Evolutionary conservation across 64 coral and sea anemone genomes (phyloP).

Genomic region (Hydrozoanthus tunicans): DNA sequence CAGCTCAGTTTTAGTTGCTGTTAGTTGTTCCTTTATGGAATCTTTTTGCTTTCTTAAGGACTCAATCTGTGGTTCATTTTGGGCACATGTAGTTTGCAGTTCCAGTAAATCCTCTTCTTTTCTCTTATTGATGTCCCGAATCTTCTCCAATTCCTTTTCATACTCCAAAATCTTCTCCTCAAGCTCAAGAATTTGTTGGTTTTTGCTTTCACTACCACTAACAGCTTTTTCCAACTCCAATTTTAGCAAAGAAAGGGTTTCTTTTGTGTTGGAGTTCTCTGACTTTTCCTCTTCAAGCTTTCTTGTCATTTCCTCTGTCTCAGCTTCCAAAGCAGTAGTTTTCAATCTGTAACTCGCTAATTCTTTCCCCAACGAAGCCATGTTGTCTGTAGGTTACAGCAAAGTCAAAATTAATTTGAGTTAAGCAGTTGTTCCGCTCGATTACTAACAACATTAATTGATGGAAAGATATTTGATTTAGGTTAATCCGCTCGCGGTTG

Average conservation of each 20-base stretch:
- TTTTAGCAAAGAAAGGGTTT: not conserved
- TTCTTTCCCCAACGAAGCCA: conserved; percentile 6
- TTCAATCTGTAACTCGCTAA: not conserved
- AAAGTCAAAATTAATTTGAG: too few species aligned
- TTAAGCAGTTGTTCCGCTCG: too few species aligned
- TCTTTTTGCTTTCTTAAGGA: conserved; percentile 7
- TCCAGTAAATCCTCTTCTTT: conserved; percentile 10
- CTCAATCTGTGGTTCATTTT: conserved; percentile 30
- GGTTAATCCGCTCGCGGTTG: too few species aligned
- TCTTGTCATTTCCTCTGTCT: not conserved
- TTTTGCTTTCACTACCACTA: not conserved
- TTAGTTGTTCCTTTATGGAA: not conserved
- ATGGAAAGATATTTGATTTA: too few species aligned
- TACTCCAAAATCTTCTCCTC: conserved; percentile 5
- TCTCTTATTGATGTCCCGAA: not conserved
- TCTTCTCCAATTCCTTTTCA: not conserved
- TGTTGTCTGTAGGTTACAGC: not conserved
- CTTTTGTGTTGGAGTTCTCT: conserved; percentile 1
- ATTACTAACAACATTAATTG: too few species aligned
- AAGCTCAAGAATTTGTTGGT: not conserved
- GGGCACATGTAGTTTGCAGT: not conserved
- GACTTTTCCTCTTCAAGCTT: conserved; percentile 11
- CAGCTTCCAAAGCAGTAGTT: not conserved
- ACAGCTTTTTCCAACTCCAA: not conserved
- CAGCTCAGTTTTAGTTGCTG: not conserved